Evolutionary conservation across 2,888 invertebrate species (phyloP).

Genomic region (Xylota sylvarum): DNA sequence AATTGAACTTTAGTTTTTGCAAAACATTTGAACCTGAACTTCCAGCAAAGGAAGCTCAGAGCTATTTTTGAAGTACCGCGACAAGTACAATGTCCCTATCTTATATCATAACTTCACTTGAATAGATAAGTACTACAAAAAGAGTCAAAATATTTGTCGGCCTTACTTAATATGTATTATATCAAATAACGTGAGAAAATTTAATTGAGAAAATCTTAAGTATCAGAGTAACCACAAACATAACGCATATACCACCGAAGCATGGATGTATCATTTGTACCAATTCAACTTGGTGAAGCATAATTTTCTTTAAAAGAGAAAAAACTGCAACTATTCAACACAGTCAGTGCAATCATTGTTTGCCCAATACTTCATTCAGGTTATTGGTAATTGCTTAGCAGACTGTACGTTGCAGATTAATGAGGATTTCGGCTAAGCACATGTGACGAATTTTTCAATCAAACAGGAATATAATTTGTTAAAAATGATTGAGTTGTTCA

Average conservation of each 20-base stretch:
- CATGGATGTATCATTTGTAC: not conserved
- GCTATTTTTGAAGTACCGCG: too few species aligned
- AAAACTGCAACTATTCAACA: not conserved
- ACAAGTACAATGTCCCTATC: too few species aligned
- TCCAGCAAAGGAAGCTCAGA: too few species aligned
- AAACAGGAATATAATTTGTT: not conserved
- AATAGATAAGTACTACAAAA: not conserved
- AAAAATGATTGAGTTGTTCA: not conserved
- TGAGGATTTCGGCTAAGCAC: not conserved
- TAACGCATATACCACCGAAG: not conserved
- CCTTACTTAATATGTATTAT: too few species aligned
- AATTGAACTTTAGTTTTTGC: too few species aligned
- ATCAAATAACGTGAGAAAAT: not conserved
- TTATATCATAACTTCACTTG: too few species aligned
- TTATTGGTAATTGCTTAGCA: not conserved
- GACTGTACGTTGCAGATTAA: not conserved
- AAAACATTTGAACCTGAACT: too few species aligned
- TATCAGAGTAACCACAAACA: not conserved
- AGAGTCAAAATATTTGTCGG: not conserved
- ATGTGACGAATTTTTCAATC: not conserved
- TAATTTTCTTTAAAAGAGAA: not conserved
- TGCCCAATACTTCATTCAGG: not conserved
- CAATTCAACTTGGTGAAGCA: not conserved
- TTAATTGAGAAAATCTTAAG: not conserved
- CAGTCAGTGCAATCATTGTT: not conserved